phyloP scores from a whole-genome alignment of 2,888 invertebrate genomes.

The Lasioglossum zephyrum region DNA sequence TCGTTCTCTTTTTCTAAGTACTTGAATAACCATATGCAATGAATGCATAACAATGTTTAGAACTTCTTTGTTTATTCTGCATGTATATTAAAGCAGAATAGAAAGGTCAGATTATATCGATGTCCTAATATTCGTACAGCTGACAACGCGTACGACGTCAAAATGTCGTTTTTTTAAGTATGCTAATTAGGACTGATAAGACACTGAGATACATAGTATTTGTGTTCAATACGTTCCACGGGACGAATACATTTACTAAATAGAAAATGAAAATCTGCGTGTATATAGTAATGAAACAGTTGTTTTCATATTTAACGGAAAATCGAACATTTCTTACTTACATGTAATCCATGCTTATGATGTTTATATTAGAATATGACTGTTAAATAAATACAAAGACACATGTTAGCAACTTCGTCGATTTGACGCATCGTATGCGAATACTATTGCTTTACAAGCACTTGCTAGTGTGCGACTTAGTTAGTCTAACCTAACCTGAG shows the following conservation, averaged over 20 bases:
- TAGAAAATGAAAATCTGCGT: not conserved
- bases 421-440: constrained; percentile 74
- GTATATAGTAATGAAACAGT: not conserved
- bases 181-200: not conserved
- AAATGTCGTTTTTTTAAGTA: not conserved
- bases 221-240: not conserved
- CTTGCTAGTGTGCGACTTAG: constrained; percentile 13
- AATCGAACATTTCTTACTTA: constrained; percentile 51
- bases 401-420: constrained; percentile 75
- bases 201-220: not conserved
- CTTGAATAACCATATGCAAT: not conserved
- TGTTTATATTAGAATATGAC: constrained; percentile 50
- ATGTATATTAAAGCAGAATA: not conserved
- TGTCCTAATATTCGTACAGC: not conserved
- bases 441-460: constrained; percentile 20
- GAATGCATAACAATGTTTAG: not conserved
- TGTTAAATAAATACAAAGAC: constrained; percentile 62
- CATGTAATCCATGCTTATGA: constrained; percentile 62
- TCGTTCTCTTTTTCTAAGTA: not conserved
- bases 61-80: not conserved
- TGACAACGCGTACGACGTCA: not conserved
- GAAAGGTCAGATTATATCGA: not conserved
- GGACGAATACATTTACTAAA: not conserved
- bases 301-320: not conserved
- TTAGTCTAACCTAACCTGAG: constrained; percentile 48